Evolutionary conservation across 2,113 vertebrate genomes (phyloP), one percentile per base, ranked within the genome.

Genomic region (Psephotus haematonotus): DNA sequence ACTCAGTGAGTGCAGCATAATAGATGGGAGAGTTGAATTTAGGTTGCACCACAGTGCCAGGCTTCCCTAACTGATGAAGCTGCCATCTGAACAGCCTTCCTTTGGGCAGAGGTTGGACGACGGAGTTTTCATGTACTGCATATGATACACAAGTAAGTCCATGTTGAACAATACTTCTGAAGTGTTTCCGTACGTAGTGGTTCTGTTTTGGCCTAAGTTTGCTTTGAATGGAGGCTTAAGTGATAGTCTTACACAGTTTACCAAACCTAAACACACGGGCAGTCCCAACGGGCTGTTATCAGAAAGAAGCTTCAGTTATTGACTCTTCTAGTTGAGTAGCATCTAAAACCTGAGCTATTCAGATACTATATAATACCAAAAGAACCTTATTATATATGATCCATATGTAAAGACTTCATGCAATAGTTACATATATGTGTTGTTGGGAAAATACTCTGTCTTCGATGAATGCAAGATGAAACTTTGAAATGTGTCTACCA

Each of bases 11-110:
- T 1, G 1, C 37, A 60, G 57, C 0, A 1, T 10, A 46, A 52
- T 0, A 4, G 8, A 23, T 10, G 23, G 33, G 18, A 62, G 14
- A 10, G 39, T 20, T 71, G 47, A 76, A 39, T 74, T 69, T 22
- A 59, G 28, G 17, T 67, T 62, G 11, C 20, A 15, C 2, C 1
- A 2, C 25, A 1, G 47, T 0, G 1, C 24, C 13, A 60, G n/a
- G 28, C 17, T 72, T 52, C 68, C n/a, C 19, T 31, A 7, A 44
- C 62, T 31, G 39, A 49, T 3, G 39, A 52, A 89, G 43, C 49
- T 57, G 44, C 69, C 53, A 23, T 13, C 20, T 3, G 5, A 46
- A 67, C 0, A 25, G 10, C 8, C 41, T 60, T 90, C 78, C 52
- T 64, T 49, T 31, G 28, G 52, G 18, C 49, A 60, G 23, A 24